These are phyloP conservation scores for Lithophane socia DNA, from an alignment of 2,888 invertebrate genomes.

Conservation along the genomic window DNA sequence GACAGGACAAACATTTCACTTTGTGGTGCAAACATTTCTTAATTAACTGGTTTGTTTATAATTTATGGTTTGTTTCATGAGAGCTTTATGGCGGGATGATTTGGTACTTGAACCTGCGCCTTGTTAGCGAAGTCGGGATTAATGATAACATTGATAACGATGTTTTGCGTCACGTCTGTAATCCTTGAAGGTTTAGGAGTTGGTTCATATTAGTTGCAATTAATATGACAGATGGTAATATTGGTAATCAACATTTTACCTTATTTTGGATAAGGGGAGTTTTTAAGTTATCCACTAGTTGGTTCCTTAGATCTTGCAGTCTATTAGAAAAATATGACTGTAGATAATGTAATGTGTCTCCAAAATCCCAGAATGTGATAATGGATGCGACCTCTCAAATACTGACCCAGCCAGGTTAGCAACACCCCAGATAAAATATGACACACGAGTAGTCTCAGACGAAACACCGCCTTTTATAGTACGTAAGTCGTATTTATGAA, in stretches of 20 bases:
- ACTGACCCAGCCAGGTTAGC: neutral
- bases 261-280: neutral
- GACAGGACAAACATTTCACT: conserved; percentile 13
- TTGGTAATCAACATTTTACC: neutral
- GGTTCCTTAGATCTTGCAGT: neutral
- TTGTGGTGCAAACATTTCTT: conserved; percentile 20
- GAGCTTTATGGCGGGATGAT: conserved; percentile 52
- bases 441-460: neutral
- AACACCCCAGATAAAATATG: neutral
- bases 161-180: conserved; percentile 42
- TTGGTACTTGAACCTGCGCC: conserved; percentile 35
- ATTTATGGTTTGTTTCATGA: conserved; percentile 28
- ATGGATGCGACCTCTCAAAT: neutral
- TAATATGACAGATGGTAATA: neutral
- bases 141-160: conserved; percentile 48
- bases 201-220: conserved; percentile 2
- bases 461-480: neutral
- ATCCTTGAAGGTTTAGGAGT: conserved; percentile 43
- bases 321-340: neutral
- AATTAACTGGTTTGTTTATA: conserved; percentile 50
- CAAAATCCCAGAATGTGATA: neutral
- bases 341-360: neutral
- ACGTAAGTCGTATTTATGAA: neutral
- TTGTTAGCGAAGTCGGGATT: conserved; percentile 33
- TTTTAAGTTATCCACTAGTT: neutral